phyloP scores from a whole-genome alignment of 2,113 vertebrate genomes.

The Rhea americana region DNA sequence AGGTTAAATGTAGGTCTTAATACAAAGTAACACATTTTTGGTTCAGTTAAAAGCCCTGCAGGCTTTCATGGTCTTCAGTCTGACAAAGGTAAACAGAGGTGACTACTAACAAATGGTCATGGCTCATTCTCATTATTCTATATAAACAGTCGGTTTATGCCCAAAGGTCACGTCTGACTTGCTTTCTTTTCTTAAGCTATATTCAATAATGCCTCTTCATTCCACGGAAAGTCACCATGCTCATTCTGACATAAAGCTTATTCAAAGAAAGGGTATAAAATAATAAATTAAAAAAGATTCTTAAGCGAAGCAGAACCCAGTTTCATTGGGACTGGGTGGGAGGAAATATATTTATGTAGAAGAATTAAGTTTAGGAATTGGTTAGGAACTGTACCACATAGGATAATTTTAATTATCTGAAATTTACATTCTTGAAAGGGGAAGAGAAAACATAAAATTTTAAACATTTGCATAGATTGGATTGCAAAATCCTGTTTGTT shows the following conservation, averaged over 20 bases:
- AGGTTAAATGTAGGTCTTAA: neutral
- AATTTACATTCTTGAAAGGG: too few species aligned
- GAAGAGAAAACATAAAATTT: too few species aligned
- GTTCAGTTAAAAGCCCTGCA: neutral
- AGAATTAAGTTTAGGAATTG: too few species aligned
- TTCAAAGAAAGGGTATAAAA: neutral
- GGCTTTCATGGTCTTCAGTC: neutral
- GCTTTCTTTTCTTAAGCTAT: slow-evolving; percentile 37
- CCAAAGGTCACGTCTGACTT: slow-evolving; percentile 16
- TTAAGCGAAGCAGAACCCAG: neutral
- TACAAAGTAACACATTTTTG: neutral
- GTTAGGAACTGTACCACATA: too few species aligned
- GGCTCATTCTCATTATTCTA: slow-evolving; percentile 14
- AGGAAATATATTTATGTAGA: neutral
- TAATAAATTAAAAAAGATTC: neutral
- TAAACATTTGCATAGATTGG: neutral
- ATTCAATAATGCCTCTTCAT: neutral
- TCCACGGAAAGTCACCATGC: neutral
- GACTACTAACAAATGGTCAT: neutral
- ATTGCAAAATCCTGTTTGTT: neutral
- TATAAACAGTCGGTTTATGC: slow-evolving; percentile 41
- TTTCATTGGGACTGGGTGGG: neutral
- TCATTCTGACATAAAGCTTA: neutral
- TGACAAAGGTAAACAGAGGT: neutral
- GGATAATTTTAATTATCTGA: too few species aligned